A percentile compares a stretch with the other conserved stretches of the same genome.
Evolutionary conservation across 2,888 invertebrate genomes (phyloP).

Genomic region (Argyresthia goedartella): DNA sequence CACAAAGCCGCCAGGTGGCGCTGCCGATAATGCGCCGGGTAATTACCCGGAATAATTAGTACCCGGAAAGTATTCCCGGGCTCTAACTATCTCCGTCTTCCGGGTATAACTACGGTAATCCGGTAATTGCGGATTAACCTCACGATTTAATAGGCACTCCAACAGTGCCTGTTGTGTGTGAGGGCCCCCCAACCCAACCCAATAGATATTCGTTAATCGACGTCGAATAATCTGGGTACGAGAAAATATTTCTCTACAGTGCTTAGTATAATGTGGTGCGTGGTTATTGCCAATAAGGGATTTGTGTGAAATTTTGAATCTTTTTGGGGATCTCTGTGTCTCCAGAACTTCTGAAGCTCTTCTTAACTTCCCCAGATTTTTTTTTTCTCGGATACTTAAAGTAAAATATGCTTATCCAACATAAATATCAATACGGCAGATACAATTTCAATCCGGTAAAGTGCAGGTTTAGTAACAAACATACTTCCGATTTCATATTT

Average conservation of each 20-base stretch:
- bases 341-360: too few species aligned
- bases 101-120: conserved; percentile 59
- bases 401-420: too few species aligned
- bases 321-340: too few species aligned
- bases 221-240: conserved; percentile 19
- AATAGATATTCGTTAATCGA: conserved; percentile 57
- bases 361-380: too few species aligned
- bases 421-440: too few species aligned
- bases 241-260: too few species aligned
- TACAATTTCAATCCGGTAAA: conserved; percentile 23
- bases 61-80: conserved; percentile 70
- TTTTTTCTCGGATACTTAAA: too few species aligned
- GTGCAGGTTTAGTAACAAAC: conserved; percentile 11
- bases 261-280: too few species aligned
- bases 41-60: conserved; percentile 73
- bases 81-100: conserved; percentile 70
- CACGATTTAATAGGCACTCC: conserved; percentile 65
- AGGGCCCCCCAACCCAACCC: conserved; percentile 38
- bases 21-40: conserved; percentile 68
- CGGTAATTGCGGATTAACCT: conserved; percentile 69
- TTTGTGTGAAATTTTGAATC: too few species aligned
- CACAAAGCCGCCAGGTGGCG: conserved; percentile 69
- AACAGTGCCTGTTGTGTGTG: conserved; percentile 19
- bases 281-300: too few species aligned
- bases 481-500: too few species aligned